phyloP scores from a whole-genome alignment of 2,113 vertebrate genomes.

The Etheostoma cragini region DNA sequence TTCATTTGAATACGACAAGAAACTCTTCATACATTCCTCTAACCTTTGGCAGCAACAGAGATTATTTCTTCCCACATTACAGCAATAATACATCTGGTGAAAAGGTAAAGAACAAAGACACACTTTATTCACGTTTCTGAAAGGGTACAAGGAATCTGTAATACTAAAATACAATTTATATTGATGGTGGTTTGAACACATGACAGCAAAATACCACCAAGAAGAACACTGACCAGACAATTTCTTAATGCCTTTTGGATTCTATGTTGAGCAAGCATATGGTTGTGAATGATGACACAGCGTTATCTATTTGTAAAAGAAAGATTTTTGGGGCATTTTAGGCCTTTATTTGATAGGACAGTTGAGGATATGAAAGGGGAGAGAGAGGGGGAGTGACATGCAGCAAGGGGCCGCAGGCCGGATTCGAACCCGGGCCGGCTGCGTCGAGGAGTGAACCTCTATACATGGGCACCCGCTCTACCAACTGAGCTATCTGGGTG shows the following conservation, averaged over 20 bases:
- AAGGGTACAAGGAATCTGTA: background rate
- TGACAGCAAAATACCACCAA: background rate
- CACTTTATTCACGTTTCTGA: conserved; percentile 33
- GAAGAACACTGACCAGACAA: background rate
- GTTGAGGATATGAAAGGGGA: no score
- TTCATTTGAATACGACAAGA: conserved; percentile 61
- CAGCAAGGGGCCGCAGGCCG: no score
- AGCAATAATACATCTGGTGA: conserved; percentile 13
- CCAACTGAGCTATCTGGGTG: no score
- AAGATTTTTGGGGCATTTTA: no score
- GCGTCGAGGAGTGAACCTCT: no score
- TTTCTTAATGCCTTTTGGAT: background rate
- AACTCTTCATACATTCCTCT: conserved; percentile 43
- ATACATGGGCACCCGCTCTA: no score
- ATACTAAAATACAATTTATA: background rate
- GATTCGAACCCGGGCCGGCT: no score
- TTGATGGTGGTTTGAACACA: background rate
- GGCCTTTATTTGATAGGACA: no score
- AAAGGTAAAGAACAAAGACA: conserved; percentile 5
- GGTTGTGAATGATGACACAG: background rate
- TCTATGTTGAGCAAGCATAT: background rate
- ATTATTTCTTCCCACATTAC: conserved; percentile 31
- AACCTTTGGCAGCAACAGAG: conserved; percentile 32
- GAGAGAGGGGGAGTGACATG: no score
- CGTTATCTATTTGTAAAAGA: background rate